Percentiles rank a stretch among this genome's conserved stretches.
phyloP scores from a whole-genome alignment of 2,888 invertebrate genomes.

The Dichetophora obliterata region DNA sequence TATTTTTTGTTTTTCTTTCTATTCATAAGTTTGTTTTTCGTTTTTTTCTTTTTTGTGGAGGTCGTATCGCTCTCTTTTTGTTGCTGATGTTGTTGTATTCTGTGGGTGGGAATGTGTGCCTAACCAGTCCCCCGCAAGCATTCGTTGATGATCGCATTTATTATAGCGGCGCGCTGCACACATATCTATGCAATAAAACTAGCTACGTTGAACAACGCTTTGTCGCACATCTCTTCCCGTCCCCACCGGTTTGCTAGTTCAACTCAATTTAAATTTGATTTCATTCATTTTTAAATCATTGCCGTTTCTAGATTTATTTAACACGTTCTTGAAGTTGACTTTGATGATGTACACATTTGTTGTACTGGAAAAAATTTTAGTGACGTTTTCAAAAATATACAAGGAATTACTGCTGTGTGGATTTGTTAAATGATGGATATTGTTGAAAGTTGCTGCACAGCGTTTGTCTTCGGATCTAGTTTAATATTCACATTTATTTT shows the following conservation, averaged over 20 bases:
- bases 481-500: too few relatives aligned
- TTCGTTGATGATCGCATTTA: not conserved
- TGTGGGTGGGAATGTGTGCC: conserved; percentile 1
- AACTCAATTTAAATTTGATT: not conserved
- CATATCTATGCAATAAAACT: not conserved
- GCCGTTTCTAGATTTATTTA: not conserved
- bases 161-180: not conserved
- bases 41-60: conserved; percentile 7
- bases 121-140: conserved; percentile 16
- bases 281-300: not conserved
- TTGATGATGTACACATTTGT: not conserved
- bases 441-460: too few relatives aligned
- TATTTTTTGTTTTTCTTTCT: conserved; percentile 1
- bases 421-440: too few relatives aligned
- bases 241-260: not conserved
- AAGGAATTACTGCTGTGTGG: too few relatives aligned
- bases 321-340: not conserved
- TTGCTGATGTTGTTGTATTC: not conserved
- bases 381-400: not conserved
- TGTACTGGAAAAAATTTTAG: not conserved
- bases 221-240: too few relatives aligned
- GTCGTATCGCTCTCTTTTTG: not conserved
- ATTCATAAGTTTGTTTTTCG: not conserved
- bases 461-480: too few relatives aligned
- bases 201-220: not conserved